Evolutionary conservation across 2,888 invertebrate genomes (phyloP).

Genomic region (Trissolcus japonicus): DNA sequence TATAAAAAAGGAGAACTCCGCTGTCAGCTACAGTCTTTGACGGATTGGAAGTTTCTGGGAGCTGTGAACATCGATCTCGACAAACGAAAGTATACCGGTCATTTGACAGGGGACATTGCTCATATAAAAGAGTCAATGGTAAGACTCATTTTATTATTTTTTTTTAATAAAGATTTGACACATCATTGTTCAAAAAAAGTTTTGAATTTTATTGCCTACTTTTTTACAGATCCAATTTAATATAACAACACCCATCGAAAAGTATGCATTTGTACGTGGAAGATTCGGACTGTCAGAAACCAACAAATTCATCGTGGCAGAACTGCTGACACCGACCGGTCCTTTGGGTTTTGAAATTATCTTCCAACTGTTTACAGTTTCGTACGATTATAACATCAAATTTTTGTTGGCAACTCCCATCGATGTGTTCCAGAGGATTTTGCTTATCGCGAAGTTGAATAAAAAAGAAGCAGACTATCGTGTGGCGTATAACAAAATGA

Average conservation of each 20-base stretch:
- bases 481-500: constrained; percentile 85
- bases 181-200: neutral
- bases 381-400: constrained; percentile 84
- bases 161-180: too few species aligned
- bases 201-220: neutral
- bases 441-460: constrained; percentile 83
- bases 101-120: constrained; percentile 80
- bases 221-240: constrained; percentile 77
- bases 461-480: constrained; percentile 84
- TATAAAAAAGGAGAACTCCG: constrained; percentile 83
- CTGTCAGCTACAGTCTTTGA: constrained; percentile 82
- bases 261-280: constrained; percentile 81
- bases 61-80: constrained; percentile 84
- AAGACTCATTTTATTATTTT: neutral
- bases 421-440: constrained; percentile 82
- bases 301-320: constrained; percentile 84
- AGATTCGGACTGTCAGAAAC: constrained; percentile 85
- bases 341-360: constrained; percentile 84
- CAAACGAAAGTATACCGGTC: constrained; percentile 82
- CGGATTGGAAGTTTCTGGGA: constrained; percentile 82
- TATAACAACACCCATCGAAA: constrained; percentile 85
- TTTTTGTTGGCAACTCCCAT: constrained; percentile 86
- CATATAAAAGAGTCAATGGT: constrained; percentile 85
- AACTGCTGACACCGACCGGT: constrained; percentile 83
- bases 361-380: constrained; percentile 79